Evolutionary conservation across 2,797 vertebrate genomes (phyloP).

Genomic region (Gadopsis bispinosus): DNA sequence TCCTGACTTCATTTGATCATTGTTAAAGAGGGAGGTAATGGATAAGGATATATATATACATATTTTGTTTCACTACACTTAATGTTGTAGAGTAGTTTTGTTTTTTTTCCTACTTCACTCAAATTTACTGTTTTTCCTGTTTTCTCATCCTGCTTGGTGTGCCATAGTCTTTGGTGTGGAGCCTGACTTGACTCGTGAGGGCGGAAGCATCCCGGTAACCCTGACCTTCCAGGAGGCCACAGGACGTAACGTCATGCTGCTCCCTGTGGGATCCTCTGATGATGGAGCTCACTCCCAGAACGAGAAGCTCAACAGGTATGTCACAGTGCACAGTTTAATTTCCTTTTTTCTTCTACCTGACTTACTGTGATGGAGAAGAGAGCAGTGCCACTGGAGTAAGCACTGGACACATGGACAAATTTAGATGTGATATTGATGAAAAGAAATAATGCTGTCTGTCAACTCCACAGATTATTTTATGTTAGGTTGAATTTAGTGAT

Average conservation of each 20-base stretch:
- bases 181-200: conserved; percentile 96
- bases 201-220: conserved; percentile 97
- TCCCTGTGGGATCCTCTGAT: conserved; percentile 94
- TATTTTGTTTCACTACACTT: background rate
- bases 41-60: background rate
- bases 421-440: background rate
- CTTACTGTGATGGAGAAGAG: background rate
- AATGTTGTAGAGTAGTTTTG: no score
- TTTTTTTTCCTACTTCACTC: background rate
- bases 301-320: conserved; percentile 95
- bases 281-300: conserved; percentile 99
- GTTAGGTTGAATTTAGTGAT: background rate
- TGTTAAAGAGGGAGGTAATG: background rate
- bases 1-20: no score
- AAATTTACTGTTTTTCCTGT: background rate
- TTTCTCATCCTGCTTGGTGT: background rate
- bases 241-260: conserved; percentile 96
- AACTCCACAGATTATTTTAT: background rate
- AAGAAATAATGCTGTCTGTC: background rate
- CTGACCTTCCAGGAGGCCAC: conserved; percentile 98
- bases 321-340: background rate
- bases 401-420: background rate
- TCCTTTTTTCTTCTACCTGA: background rate
- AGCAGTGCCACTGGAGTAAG: background rate
- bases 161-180: conserved; percentile 94